Percentiles rank a stretch among this genome's conserved stretches.
These are phyloP conservation scores for Trisateles emortualis DNA, from an alignment of 2,888 invertebrate genomes.

Conservation along the genomic window DNA sequence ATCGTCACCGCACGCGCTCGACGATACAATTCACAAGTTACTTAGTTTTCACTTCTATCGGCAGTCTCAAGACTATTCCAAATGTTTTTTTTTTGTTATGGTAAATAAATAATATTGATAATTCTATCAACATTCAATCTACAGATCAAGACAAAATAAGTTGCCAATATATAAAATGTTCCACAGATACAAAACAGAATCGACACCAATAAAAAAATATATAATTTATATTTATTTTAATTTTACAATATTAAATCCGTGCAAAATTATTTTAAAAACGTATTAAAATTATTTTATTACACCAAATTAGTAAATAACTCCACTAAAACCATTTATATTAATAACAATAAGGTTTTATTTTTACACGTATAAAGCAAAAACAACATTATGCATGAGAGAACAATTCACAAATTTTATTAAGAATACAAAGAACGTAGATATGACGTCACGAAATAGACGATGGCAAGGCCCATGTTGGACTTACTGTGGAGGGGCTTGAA, in stretches of 20 bases:
- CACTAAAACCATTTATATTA: neutral
- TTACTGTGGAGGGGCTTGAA: conserved; percentile 70
- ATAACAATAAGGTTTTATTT: neutral
- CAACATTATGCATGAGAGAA: conserved; percentile 34
- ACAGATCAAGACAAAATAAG: too few species aligned
- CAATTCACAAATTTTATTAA: conserved; percentile 15
- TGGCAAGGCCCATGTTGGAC: conserved; percentile 49
- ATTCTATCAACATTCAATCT: too few species aligned
- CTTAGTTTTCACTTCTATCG: too few species aligned
- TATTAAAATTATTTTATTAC: neutral
- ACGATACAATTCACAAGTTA: too few species aligned
- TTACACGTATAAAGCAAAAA: conserved; percentile 14
- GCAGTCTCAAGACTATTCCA: too few species aligned
- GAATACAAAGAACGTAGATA: conserved; percentile 12
- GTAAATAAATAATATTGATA: too few species aligned
- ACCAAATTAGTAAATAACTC: conserved; percentile 8
- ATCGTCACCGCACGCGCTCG: too few species aligned
- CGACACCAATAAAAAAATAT: neutral
- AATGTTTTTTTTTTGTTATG: too few species aligned
- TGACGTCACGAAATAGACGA: conserved; percentile 35
- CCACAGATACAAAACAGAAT: neutral
- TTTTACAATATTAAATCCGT: neutral
- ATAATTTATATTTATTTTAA: neutral
- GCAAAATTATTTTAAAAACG: neutral
- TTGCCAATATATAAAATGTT: too few species aligned